phyloP scores from a whole-genome alignment of 2,888 invertebrate genomes.

The Cephus spinipes region DNA sequence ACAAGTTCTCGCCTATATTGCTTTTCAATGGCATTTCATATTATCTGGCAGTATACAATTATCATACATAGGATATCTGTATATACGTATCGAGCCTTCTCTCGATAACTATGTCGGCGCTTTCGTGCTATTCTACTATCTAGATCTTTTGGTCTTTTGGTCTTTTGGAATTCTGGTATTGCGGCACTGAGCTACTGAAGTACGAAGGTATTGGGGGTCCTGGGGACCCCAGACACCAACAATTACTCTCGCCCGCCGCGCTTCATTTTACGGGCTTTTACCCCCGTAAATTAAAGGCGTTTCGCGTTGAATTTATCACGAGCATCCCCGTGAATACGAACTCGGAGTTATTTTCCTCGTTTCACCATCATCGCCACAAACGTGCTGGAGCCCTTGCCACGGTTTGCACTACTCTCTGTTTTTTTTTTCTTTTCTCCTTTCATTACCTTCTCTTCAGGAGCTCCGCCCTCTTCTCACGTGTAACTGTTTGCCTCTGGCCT shows the following conservation, averaged over 20 bases:
- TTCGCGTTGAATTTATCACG: slow-evolving; percentile 43
- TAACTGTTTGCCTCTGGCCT: not conserved
- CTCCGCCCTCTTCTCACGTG: not conserved
- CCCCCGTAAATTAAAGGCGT: slow-evolving; percentile 39
- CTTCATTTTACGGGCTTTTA: slow-evolving; percentile 6
- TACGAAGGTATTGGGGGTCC: not conserved
- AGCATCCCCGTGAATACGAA: slow-evolving; percentile 35
- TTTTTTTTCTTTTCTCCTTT: not conserved
- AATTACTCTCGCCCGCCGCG: slow-evolving; percentile 21
- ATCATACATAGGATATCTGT: no score
- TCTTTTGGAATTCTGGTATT: no score
- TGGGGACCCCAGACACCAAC: not conserved
- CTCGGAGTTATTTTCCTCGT: slow-evolving; percentile 39
- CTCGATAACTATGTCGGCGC: no score
- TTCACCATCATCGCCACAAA: slow-evolving; percentile 38
- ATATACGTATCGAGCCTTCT: no score
- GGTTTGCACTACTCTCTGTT: not conserved
- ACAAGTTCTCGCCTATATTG: no score
- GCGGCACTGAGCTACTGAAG: no score
- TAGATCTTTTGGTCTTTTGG: no score
- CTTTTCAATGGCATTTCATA: no score
- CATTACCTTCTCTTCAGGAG: not conserved
- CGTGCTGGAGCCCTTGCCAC: not conserved
- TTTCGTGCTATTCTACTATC: no score
- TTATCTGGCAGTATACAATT: no score